Evolutionary conservation across 2,797 vertebrate genomes (phyloP), one percentile per base, ranked within the genome.

Genomic region (Sebastes miniatus): DNA sequence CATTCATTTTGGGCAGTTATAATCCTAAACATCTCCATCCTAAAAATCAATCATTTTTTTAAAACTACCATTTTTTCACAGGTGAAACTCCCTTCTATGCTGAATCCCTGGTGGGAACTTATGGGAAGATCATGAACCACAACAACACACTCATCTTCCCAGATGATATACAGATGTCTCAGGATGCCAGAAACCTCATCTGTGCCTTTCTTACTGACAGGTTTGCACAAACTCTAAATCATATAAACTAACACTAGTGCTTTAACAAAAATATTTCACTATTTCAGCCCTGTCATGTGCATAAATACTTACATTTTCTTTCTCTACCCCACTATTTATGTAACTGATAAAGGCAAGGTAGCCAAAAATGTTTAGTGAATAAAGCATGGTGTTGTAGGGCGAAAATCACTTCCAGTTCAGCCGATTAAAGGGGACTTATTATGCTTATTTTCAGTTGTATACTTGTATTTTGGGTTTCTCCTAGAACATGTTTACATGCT

Each of bases 41-140:
- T 39, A 13, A 18, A 56, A 34, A 43, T 64, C 34, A 11, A 20
- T 29, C 1, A 32, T 7, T 22, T 11, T 34, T 34, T 34, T 34
- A 36, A 36, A 13, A 43, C 39, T 16, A 43, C 39, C 3, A 7
- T 20, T n/a, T 22, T 29, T 11, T 24, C 14, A 4, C 88, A 99
- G 98, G 98, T 0, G 98, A 99, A 85, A 99, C 98, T 79, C 98
- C 98, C 5, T 99, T 99, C 95, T 99, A 99, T 84, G 96, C 98
- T 0, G 98, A 99, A 92, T 99, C 98, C 0, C 91, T 99, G 77
- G 97, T 99, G 64, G 98, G 98, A 91, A 99, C 98, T 0, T 99
- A 99, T 0, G 98, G 98, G 90, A 99, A 99, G 95, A 99, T 99
- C 93, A 99, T 99, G 98, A 97, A 98, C 96, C 97, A 99, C 90